Percentiles rank a stretch among this genome's conserved stretches.
phyloP scores from a whole-genome alignment of 2,888 invertebrate species.

The Trachelus troglodyta region DNA sequence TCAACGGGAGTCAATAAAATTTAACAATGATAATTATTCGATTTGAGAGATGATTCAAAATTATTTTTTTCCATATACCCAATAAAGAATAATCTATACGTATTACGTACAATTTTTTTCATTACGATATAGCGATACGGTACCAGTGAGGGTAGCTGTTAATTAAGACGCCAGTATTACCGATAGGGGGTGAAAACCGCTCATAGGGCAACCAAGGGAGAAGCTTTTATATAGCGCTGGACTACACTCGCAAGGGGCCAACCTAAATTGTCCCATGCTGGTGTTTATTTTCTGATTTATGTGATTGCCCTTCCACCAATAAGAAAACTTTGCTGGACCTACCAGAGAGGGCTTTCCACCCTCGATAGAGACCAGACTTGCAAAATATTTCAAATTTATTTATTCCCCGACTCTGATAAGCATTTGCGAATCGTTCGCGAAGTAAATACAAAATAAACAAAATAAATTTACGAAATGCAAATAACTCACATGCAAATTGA shows the following conservation, averaged over 20 bases:
- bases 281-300: conserved; percentile 58
- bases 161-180: conserved; percentile 56
- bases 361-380: not conserved
- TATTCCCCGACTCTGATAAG: not conserved
- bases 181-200: conserved; percentile 38
- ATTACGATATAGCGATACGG: conserved; percentile 11
- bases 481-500: not conserved
- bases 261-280: conserved; percentile 48
- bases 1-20: not conserved
- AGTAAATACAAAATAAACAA: not conserved
- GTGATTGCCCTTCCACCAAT: conserved; percentile 44
- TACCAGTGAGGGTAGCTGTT: conserved; percentile 36
- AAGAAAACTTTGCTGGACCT: not conserved
- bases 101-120: conserved; percentile 1
- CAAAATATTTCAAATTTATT: not conserved
- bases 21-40: not conserved
- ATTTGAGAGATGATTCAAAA: not conserved
- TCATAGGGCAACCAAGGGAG: conserved; percentile 27
- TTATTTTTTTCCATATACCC: not conserved
- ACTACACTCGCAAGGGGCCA: conserved; percentile 30
- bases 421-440: not conserved
- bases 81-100: not conserved
- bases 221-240: conserved; percentile 36
- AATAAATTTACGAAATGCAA: conserved; percentile 10
- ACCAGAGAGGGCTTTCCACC: not conserved